phyloP scores from a whole-genome alignment of 2,888 invertebrate species.

The Scaptomyza caliginosa region DNA sequence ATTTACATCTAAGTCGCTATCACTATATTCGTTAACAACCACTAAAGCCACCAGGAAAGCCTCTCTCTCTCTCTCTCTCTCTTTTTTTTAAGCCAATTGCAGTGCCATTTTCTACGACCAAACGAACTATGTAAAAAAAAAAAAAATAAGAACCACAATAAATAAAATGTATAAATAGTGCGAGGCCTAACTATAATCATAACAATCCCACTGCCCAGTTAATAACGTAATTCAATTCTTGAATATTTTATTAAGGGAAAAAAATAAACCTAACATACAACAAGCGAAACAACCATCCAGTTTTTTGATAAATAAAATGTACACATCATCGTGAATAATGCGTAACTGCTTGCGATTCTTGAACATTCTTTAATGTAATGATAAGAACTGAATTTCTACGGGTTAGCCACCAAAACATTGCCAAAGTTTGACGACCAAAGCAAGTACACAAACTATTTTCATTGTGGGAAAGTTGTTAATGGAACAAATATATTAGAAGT shows the following conservation, averaged over 20 bases:
- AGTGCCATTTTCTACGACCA: constrained; percentile 5
- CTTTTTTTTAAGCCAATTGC: neutral
- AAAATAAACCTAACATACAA: constrained; percentile 41
- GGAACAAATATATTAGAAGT: constrained; percentile 30
- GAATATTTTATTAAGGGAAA: constrained; percentile 37
- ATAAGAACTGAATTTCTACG: no score
- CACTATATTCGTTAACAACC: constrained; percentile 42
- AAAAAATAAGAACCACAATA: constrained; percentile 2
- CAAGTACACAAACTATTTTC: constrained; percentile 5
- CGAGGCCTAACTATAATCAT: constrained; percentile 22
- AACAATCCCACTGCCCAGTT: constrained; percentile 57
- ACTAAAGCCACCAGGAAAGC: constrained; percentile 23
- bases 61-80: neutral
- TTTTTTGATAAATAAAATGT: constrained; percentile 67
- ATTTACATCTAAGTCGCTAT: constrained; percentile 67
- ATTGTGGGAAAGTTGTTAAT: constrained; percentile 13
- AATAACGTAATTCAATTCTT: constrained; percentile 31
- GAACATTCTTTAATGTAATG: no score
- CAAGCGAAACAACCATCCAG: constrained; percentile 47
- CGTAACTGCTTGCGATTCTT: no score
- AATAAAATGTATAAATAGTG: constrained; percentile 32
- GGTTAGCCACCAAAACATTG: no score
- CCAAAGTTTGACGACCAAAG: constrained; percentile 9
- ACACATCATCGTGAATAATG: constrained; percentile 46
- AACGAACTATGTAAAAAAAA: constrained; percentile 11